Conservation (phyloP, 2,113 vertebrate genomes). For the Lontra canadensis region DNA sequence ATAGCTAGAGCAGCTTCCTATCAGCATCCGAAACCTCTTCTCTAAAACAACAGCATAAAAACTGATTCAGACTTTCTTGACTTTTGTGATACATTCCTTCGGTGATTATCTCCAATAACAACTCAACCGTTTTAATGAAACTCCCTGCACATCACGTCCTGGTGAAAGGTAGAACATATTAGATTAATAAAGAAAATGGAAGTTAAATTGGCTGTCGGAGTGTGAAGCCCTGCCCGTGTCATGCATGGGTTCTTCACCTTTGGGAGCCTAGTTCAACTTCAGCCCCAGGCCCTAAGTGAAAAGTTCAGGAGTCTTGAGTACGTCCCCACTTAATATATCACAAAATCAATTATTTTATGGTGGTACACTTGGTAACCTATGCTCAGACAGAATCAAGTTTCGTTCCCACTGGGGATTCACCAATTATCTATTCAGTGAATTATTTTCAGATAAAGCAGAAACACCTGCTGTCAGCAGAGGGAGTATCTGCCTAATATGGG, state of each 20-base stretch:
- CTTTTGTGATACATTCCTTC: conserved; percentile 83
- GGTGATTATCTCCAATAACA: conserved; percentile 87
- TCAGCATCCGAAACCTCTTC: conserved; percentile 86
- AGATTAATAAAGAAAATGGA: conserved; percentile 86
- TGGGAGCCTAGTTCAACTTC: conserved; percentile 85
- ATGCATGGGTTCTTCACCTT: conserved; percentile 84
- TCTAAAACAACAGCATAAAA: conserved; percentile 88
- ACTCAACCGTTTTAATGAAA: conserved; percentile 86
- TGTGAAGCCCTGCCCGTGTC: conserved; percentile 78
- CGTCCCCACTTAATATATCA: conserved; percentile 83
- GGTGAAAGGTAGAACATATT: conserved; percentile 81
- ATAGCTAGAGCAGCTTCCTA: conserved; percentile 89
- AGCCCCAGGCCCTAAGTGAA: conserved; percentile 86
- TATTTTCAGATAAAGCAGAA: conserved; percentile 84
- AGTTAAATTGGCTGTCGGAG: conserved; percentile 84
- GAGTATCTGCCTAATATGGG: conserved; percentile 74
- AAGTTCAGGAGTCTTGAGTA: conserved; percentile 85
- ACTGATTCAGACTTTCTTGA: conserved; percentile 82
- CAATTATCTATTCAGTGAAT: conserved; percentile 85
- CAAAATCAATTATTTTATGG: conserved; percentile 89
- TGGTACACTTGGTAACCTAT: conserved; percentile 85
- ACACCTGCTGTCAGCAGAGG: conserved; percentile 82
- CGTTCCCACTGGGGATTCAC: conserved; percentile 83
- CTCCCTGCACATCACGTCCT: conserved; percentile 81
- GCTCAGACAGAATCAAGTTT: conserved; percentile 84